These are phyloP conservation scores for Corbicula japonica DNA, from an alignment of 2,888 invertebrate species.

Conservation along the genomic window DNA sequence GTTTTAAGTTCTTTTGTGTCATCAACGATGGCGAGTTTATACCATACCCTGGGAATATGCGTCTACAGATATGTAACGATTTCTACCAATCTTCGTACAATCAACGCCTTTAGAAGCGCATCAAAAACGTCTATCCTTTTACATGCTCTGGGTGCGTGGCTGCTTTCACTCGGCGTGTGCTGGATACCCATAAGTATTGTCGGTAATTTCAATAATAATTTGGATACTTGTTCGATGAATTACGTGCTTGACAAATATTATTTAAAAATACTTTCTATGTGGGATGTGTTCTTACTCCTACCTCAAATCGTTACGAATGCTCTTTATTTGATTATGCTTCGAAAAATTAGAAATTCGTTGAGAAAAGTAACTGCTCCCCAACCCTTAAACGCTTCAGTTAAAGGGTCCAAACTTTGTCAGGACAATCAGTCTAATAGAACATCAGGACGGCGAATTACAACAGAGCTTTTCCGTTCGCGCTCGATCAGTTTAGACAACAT, in stretches of 20 bases:
- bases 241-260: neutral
- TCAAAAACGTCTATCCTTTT: neutral
- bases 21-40: neutral
- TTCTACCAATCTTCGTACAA: neutral
- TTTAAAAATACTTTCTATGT: neutral
- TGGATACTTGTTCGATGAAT: neutral
- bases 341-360: neutral
- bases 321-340: neutral
- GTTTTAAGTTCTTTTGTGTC: neutral
- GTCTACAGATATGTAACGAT: neutral
- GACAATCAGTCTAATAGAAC: no score
- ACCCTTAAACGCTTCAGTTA: neutral
- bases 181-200: neutral
- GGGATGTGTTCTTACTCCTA: neutral
- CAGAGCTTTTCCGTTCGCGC: no score
- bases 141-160: neutral
- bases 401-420: no score
- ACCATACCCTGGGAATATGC: slow-evolving; percentile 3
- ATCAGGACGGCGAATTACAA: neutral
- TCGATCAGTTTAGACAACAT: no score
- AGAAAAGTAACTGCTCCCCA: neutral
- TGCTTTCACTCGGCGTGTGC: neutral
- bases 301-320: neutral
- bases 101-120: neutral
- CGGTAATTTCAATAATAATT: neutral